Evolutionary conservation across 1,140 invertebrate species (phyloP).

Genomic region (Hylyphantes graminicola): DNA sequence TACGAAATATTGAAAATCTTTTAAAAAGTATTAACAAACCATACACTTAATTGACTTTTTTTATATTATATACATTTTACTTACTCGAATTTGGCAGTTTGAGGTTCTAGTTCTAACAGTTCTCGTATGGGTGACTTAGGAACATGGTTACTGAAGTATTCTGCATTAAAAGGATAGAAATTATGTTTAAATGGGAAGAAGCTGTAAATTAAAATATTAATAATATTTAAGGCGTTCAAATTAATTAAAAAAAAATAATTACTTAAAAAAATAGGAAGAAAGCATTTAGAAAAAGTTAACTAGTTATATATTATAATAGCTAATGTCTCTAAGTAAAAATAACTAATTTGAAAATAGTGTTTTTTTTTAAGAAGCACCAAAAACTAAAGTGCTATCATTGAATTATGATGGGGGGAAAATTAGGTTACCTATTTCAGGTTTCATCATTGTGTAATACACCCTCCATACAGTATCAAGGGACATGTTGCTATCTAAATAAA

Average conservation of each 20-base stretch:
- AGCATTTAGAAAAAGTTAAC: neutral
- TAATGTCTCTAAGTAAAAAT: neutral
- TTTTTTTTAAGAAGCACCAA: neutral
- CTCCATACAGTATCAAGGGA: conserved; percentile 96
- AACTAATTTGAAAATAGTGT: neutral
- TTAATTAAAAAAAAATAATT: too few species aligned
- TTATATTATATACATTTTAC: too few species aligned
- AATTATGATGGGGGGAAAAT: neutral
- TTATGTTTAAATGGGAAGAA: neutral
- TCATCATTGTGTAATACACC: conserved; percentile 96
- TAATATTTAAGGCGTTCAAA: too few species aligned
- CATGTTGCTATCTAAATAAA: conserved; percentile 95
- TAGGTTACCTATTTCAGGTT: conserved; percentile 83
- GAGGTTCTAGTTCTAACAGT: conserved; percentile 94
- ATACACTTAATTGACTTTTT: neutral
- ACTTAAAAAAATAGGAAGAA: neutral
- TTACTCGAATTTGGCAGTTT: conserved; percentile 96
- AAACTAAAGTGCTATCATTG: too few species aligned
- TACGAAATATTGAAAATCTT: neutral
- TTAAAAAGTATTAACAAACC: neutral
- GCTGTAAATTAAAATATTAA: too few species aligned
- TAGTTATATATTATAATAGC: neutral
- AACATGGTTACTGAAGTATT: conserved; percentile 95
- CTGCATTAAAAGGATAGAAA: conserved; percentile 72
- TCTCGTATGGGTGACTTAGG: conserved; percentile 98